Base-by-base conservation (phyloP, 92 coral and sea anemone genomes). In the Porites evermanni region DNA sequence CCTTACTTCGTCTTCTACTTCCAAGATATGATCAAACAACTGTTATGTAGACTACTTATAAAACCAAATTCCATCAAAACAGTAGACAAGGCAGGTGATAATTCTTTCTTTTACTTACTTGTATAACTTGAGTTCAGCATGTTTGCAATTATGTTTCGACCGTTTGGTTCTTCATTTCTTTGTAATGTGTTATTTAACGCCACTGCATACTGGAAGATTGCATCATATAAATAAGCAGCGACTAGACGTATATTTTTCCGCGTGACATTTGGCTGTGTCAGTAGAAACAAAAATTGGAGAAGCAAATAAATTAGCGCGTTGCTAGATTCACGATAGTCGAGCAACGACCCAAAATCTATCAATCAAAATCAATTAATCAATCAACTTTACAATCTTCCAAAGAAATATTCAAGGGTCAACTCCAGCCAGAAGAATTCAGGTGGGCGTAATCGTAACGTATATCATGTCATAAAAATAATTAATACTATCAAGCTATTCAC, bases 221-320 rank as follows among this genome's bases (percentile, higher is more conserved):
- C 98, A 82, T 96, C 98, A 87, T 96, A 96, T 65, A 96, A 78
- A 69, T 93, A 92, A 23, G 91, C 88, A 0, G 89, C 98, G 95
- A 90, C 17, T 90, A 10, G 29, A 10, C 24, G 23, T 2, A 19
- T 1, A 0, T 13, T 17, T 50, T n/a, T 54, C 50, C 6, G 7
- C 47, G 47, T 3, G 47, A 56, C 8, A 14, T 56, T 56, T 11
- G 61, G 12, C 12, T 56, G 12, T 4, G 12, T 11, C 16, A 54
- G 14, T 54, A 56, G 16, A 14, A 56, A 56, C 61, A 56, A 56
- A 38, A 38, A 38, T 7, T 32, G 23, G 52, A 16, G 50, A 71
- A 38, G 8, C 19, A 50, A 50, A 6, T 10, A 71, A 38, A 71
- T 24, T 47, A 23, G 61, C 17, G 16, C 61, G 61, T 56, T 56